Evolutionary conservation across 2,113 vertebrate genomes (phyloP).

Genomic region (Eonycteris spelaea): DNA sequence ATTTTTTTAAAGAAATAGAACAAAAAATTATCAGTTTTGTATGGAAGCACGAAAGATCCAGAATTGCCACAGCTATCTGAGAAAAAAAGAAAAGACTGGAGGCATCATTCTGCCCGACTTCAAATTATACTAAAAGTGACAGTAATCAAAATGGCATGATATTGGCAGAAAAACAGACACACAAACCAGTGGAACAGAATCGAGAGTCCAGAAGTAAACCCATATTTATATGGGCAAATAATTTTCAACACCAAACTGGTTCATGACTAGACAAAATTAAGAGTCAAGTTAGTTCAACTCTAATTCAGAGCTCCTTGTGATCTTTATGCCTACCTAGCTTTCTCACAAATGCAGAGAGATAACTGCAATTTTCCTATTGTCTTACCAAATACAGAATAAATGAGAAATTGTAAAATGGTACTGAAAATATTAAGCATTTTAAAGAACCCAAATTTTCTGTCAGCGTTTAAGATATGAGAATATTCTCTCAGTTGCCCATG

Average conservation of each 20-base stretch:
- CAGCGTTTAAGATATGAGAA: neutral
- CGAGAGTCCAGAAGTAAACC: too few species aligned
- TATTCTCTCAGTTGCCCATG: neutral
- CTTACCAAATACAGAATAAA: neutral
- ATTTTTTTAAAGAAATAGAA: too few species aligned
- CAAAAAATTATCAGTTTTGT: too few species aligned
- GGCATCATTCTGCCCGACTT: too few species aligned
- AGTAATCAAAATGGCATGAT: too few species aligned
- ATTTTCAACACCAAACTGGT: neutral
- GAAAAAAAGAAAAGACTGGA: too few species aligned
- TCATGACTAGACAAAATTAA: neutral
- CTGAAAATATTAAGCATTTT: neutral
- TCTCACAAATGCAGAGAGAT: neutral
- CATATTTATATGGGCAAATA: too few species aligned
- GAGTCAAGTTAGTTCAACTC: neutral
- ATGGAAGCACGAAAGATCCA: too few species aligned
- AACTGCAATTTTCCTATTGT: neutral
- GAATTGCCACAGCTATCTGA: too few species aligned
- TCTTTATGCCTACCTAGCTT: neutral
- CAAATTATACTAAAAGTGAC: too few species aligned
- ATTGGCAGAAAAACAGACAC: too few species aligned
- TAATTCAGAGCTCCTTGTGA: neutral
- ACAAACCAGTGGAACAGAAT: too few species aligned
- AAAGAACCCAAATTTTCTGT: neutral
- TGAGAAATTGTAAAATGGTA: neutral